Evolutionary conservation across 1,140 invertebrate genomes (phyloP), one percentile per base, ranked within the genome.

Genomic region (Ylistrum balloti): DNA sequence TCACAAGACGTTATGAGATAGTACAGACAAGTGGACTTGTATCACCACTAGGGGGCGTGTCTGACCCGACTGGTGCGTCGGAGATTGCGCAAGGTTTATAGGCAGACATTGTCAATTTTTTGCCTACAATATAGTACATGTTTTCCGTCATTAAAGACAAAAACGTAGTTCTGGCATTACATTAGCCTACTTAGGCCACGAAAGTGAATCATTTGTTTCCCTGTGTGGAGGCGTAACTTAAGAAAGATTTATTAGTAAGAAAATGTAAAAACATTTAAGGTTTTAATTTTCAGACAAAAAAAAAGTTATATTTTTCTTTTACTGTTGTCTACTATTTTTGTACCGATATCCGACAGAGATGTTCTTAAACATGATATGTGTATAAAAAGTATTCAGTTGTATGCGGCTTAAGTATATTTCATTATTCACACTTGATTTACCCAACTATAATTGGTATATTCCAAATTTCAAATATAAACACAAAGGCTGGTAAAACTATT

Each of bases 91-190:
- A 5, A n/a, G n/a, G 56, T 74, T 74, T 74, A 74, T 74, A 74
- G 56, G 22, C 56, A n/a, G 56, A 74, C 56, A 74, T 74, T 74
- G 56, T 74, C 56, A 74, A 74, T 74, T 74, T 74, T 74, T 74
- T 74, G 56, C 56, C 56, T 11, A 28, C 9, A n/a, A 74, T 74
- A 74, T 28, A 74, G 56, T 74, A 74, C 56, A 74, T 74, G 56
- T 74, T 74, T 74, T 74, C n/a, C 56, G 56, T 74, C 56, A 74
- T 74, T 74, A 74, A 74, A 74, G 56, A 74, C 56, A 74, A 74
- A 74, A 74, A 74, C 41, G 56, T 74, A 74, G 56, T 28, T 28
- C n/a, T 74, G 56, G 56, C 56, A 74, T 74, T 74, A 74, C 56
- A 74, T 74, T 74, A 74, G 56, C 56, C 56, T 28, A 74, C 56